Conservation (phyloP, 37 sponge, comb jelly and placozoan genomes). For the Chondrosia reniformis region DNA sequence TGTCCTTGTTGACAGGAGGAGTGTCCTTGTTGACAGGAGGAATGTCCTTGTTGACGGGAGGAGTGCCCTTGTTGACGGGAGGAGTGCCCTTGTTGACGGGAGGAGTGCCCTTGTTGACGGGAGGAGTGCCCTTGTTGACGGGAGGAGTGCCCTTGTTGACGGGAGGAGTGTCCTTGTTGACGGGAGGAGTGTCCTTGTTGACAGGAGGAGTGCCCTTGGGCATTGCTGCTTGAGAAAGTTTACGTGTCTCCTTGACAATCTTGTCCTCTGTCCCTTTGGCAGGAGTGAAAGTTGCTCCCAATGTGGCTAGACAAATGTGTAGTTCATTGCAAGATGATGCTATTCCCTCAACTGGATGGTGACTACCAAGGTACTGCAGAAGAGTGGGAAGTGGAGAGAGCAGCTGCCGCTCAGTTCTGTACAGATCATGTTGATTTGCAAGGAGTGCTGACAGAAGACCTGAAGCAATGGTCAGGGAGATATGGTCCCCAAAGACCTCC, state of each 20-base stretch:
- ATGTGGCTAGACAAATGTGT: slow-evolving; percentile 67
- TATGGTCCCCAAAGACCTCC: slow-evolving; percentile 38
- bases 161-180: no score
- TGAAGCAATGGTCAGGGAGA: slow-evolving; percentile 61
- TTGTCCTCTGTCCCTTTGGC: not conserved
- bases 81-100: no score
- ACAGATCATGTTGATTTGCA: not conserved
- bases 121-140: no score
- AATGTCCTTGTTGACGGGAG: not conserved
- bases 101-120: no score
- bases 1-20: no score
- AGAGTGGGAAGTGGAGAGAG: slow-evolving; percentile 24
- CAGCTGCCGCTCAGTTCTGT: slow-evolving; percentile 11
- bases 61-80: not conserved
- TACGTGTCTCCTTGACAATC: not conserved
- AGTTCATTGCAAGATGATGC: slow-evolving; percentile 46
- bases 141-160: no score
- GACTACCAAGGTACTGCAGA: slow-evolving; percentile 29
- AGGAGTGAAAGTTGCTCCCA: slow-evolving; percentile 70
- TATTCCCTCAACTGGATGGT: slow-evolving; percentile 49
- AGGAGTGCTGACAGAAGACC: slow-evolving; percentile 61
- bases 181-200: no score
- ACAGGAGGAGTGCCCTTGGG: no score
- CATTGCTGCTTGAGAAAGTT: no score
- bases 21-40: not conserved